Percentiles rank a stretch among this genome's conserved stretches.
phyloP scores from a whole-genome alignment of 2,113 vertebrate genomes.

The Neopipo cinnamomea region DNA sequence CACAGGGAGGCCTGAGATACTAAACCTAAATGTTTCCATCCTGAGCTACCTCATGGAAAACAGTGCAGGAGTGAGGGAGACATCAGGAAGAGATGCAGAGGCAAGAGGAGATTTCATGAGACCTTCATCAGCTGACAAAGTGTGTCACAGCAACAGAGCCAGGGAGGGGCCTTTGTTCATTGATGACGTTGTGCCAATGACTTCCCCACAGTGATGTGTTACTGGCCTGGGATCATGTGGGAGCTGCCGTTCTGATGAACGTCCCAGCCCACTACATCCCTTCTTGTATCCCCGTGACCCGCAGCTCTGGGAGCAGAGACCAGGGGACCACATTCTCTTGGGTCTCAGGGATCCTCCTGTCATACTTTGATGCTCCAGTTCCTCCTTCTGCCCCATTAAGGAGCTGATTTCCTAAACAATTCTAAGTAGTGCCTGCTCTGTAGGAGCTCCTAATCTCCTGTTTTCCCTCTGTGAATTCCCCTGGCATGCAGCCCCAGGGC shows the following conservation, averaged over 20 bases:
- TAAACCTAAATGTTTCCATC: not conserved
- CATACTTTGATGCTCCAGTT: not conserved
- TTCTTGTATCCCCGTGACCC: accelerated
- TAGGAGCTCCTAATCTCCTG: not conserved
- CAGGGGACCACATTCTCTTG: accelerated
- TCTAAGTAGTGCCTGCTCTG: not conserved
- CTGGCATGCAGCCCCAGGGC: not conserved
- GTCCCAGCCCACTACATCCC: not conserved
- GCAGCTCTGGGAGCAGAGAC: not conserved
- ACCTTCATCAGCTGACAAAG: accelerated
- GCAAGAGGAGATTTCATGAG: accelerated
- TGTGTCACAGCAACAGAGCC: not conserved
- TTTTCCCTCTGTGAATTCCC: not conserved
- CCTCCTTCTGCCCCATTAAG: not conserved
- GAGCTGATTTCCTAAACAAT: not conserved
- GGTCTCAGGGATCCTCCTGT: not conserved
- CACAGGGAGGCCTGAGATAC: too few relatives aligned
- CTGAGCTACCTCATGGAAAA: not conserved
- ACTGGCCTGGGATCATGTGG: not conserved
- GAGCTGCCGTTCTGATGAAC: not conserved
- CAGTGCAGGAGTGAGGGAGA: not conserved
- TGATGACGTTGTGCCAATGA: not conserved
- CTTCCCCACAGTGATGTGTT: not conserved
- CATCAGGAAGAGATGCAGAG: not conserved
- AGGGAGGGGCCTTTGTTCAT: not conserved